Conservation (phyloP, 2,888 invertebrate species). For the Chalcis sispes region DNA sequence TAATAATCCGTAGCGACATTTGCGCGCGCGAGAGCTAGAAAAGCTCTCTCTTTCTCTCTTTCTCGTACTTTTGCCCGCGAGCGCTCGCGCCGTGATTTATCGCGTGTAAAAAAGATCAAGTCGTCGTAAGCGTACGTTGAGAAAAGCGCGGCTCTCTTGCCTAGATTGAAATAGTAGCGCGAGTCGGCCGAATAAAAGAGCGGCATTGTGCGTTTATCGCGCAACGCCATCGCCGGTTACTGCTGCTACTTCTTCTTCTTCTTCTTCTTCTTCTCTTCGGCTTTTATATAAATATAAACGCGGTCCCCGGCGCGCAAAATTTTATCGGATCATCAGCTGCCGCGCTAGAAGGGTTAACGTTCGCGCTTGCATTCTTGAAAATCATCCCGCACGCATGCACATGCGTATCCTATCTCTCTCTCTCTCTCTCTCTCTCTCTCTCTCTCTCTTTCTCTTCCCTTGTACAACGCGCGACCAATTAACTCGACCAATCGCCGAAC, state of each 20-base stretch:
- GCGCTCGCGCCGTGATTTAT: constrained; percentile 58
- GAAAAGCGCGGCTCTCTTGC: neutral
- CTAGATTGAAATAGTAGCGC: constrained; percentile 58
- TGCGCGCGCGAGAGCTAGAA: no score
- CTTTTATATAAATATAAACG: constrained; percentile 48
- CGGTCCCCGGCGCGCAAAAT: constrained; percentile 14
- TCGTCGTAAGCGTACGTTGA: neutral
- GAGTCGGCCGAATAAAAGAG: constrained; percentile 48
- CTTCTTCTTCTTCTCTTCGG: no score
- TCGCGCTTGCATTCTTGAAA: constrained; percentile 48
- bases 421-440: no score
- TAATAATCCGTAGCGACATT: constrained; percentile 23
- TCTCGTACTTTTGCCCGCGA: neutral
- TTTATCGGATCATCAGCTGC: constrained; percentile 53
- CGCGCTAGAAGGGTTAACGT: constrained; percentile 42
- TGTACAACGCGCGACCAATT: no score
- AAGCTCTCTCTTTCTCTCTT: neutral
- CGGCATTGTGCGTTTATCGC: constrained; percentile 54
- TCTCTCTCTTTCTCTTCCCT: no score
- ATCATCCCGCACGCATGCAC: constrained; percentile 22
- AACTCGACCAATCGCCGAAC: constrained; percentile 41
- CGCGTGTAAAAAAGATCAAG: constrained; percentile 44
- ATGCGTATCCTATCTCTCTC: neutral
- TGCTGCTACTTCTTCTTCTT: neutral
- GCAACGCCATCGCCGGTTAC: constrained; percentile 47